phyloP scores from a whole-genome alignment of 1,140 invertebrate genomes.

The Drosophila ironensis region DNA sequence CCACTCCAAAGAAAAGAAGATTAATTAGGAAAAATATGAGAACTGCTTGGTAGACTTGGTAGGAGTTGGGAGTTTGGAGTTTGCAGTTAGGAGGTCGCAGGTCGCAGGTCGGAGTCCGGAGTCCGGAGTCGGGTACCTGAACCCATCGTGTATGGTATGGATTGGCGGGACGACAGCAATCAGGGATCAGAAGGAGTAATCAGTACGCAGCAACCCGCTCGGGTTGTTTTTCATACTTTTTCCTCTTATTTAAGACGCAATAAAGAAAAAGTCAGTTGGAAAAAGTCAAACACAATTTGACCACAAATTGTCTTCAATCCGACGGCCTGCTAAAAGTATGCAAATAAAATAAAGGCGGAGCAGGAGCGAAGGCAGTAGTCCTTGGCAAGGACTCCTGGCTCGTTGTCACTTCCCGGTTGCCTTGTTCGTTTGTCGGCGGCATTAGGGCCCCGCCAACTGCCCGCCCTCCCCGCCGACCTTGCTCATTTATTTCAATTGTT shows the following conservation, averaged over 20 bases:
- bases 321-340: conserved; percentile 49
- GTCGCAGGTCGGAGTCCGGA: too few species aligned
- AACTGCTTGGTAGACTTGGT: conserved; percentile 52
- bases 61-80: neutral
- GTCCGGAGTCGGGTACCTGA: too few species aligned
- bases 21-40: conserved; percentile 74
- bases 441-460: neutral
- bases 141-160: too few species aligned
- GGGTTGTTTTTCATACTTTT: too few species aligned
- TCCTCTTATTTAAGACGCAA: neutral
- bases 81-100: neutral
- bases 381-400: neutral
- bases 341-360: conserved; percentile 46
- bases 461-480: conserved; percentile 1
- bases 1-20: conserved; percentile 53
- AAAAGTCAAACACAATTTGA: conserved; percentile 49
- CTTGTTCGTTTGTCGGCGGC: neutral
- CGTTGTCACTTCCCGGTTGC: neutral
- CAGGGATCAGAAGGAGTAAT: neutral
- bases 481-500: conserved; percentile 73
- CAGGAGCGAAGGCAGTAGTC: neutral
- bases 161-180: neutral
- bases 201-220: neutral
- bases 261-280: neutral
- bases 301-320: conserved; percentile 46